Evolutionary conservation across 1,140 invertebrate species (phyloP), one percentile per base, ranked within the genome.

Genomic region (Drosophila kepulauana): DNA sequence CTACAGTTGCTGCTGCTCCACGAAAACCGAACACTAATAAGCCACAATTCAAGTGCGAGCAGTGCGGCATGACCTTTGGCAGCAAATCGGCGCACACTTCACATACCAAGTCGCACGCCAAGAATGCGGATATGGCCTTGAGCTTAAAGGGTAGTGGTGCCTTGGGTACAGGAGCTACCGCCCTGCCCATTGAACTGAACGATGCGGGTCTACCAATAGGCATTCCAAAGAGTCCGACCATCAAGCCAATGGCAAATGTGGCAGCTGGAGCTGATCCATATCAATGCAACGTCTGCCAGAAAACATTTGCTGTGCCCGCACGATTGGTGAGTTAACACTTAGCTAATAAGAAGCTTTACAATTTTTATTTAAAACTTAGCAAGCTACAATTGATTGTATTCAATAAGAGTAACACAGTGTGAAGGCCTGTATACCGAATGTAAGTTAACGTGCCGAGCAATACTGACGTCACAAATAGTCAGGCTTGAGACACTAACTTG

Each of bases 301-400:
- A 99, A 92, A 98, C 97, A 0, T 98, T 98, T 92, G 96, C 97
- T 3, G 97, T 98, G 13, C 97, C 97, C 3, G 97, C 97, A n/a
- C 93, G 98, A 49, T 93, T 99, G 59, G 97, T 97, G 67, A 91
- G 91, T 89, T 13, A 2, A 58, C 3, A 58, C 3, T 20, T 38
- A 10, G 6, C 35, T 38, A 10, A 10, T 38, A 33, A 33, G 5
- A 6, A 8, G 2, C 30, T 33, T 6, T 33, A 33, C 30, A 33
- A 33, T 33, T 33, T 33, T 3, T 25, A 25, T 25, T 0, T 25
- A 25, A 25, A 25, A 25, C 20, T 25, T 25, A 4, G 20, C 20
- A 25, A 25, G 20, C 20, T 25, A 25, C 20, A 25, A 25, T 25
- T 25, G 20, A 25, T 25, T 25, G 20, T 25, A 4, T 25, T 25